Conservation (phyloP, 2,113 vertebrate species). For the Tragelaphus strepsiceros region DNA sequence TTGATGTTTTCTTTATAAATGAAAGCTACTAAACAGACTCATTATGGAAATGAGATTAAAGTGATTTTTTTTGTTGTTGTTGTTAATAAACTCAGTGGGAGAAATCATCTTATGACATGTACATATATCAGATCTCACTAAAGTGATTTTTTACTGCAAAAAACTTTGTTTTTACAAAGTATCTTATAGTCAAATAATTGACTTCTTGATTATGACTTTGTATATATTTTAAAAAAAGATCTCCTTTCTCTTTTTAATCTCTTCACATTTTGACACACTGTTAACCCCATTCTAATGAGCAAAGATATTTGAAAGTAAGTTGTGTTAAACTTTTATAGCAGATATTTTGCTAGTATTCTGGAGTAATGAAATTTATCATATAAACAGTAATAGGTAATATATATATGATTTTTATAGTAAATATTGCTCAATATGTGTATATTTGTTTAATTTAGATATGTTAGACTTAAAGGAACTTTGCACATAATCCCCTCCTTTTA, state of each 20-base stretch:
- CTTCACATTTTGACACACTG: not conserved
- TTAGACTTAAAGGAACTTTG: not conserved
- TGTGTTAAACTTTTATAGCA: not conserved
- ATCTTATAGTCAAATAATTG: not conserved
- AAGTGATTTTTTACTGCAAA: not conserved
- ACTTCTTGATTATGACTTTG: not conserved
- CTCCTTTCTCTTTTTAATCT: not conserved
- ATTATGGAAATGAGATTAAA: not conserved
- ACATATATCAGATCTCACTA: no score
- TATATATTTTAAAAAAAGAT: not conserved
- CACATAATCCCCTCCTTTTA: not conserved
- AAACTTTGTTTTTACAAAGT: not conserved
- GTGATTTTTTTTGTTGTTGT: no score
- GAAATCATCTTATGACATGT: no score
- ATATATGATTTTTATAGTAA: not conserved
- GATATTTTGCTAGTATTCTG: not conserved
- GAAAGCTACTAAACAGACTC: not conserved
- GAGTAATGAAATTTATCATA: not conserved
- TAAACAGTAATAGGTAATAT: not conserved
- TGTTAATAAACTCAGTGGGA: no score
- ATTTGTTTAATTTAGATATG: not conserved
- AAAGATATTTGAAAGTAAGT: not conserved
- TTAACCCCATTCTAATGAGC: not conserved
- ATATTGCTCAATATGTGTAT: not conserved
- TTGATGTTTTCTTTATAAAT: not conserved